phyloP scores from a whole-genome alignment of 2,888 invertebrate genomes.

The Pristionchus exspectatus region DNA sequence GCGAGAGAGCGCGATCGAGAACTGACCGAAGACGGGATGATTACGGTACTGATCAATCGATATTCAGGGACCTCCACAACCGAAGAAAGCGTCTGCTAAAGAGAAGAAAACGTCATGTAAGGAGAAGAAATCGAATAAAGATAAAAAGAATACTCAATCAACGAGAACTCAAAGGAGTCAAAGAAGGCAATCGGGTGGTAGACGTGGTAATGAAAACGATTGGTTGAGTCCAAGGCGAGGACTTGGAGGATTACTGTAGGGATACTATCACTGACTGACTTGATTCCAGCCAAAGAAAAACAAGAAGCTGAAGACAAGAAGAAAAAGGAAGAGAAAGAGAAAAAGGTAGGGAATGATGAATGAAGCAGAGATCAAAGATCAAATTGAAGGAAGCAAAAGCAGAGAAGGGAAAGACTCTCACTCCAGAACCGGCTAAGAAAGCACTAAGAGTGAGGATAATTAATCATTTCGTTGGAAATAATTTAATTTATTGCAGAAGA shows the following conservation, averaged over 20 bases:
- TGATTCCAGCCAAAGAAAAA: conserved; percentile 12
- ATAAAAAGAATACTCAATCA: neutral
- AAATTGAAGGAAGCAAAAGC: conserved; percentile 13
- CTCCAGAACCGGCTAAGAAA: conserved; percentile 1
- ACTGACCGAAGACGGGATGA: neutral
- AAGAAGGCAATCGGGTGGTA: neutral
- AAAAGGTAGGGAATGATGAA: neutral
- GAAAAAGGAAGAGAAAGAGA: conserved; percentile 36
- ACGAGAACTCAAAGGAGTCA: neutral
- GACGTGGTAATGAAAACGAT: neutral
- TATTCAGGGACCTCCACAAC: neutral
- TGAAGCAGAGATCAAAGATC: neutral
- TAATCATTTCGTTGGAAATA: neutral
- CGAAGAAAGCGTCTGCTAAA: neutral
- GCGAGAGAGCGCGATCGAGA: conserved; percentile 17
- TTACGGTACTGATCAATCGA: neutral
- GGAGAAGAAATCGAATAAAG: conserved; percentile 21
- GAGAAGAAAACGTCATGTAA: conserved; percentile 37
- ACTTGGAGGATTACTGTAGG: neutral
- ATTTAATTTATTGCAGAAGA: neutral
- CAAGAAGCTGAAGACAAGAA: conserved; percentile 36
- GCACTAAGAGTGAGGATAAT: neutral
- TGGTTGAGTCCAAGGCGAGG: neutral
- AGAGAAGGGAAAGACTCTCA: neutral
- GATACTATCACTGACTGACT: neutral